Percentiles rank a stretch among this genome's conserved stretches.
phyloP scores from a whole-genome alignment of 2,797 vertebrate genomes.

The Pipistrellus pipistrellus region DNA sequence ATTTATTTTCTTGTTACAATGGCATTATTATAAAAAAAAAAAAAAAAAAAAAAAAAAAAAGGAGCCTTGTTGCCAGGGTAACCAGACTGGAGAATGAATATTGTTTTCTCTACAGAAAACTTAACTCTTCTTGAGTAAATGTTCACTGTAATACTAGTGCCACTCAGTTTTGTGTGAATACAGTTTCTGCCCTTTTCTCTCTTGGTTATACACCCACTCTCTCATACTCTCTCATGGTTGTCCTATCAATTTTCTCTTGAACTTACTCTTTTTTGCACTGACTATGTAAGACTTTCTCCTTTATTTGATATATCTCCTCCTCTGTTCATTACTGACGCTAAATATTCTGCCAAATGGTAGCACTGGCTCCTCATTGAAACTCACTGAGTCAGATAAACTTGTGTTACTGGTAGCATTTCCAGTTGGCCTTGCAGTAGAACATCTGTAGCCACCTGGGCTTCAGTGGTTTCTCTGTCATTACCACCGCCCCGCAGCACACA shows the following conservation, averaged over 20 bases:
- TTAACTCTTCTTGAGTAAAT: not conserved
- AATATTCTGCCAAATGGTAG: not conserved
- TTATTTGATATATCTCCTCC: not conserved
- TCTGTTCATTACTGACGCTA: not conserved
- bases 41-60: not conserved
- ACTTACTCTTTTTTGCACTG: not conserved
- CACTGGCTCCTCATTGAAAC: not conserved
- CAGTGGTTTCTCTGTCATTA: not conserved
- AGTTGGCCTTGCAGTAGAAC: not conserved
- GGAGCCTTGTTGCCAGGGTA: not conserved
- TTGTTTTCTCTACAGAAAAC: not conserved
- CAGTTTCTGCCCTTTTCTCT: not conserved
- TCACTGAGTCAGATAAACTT: not conserved
- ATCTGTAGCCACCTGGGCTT: not conserved
- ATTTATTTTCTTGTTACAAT: constrained; percentile 39
- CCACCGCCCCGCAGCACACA: not conserved
- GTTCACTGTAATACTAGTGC: not conserved
- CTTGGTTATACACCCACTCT: not conserved
- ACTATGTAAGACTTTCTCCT: not conserved
- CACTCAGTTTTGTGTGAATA: not conserved
- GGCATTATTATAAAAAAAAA: not conserved
- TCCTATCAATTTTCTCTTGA: not conserved
- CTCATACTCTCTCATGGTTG: not conserved
- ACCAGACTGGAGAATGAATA: not conserved
- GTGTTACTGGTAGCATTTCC: not conserved